A percentile compares a stretch with the other conserved stretches of the same genome.
phyloP scores from a whole-genome alignment of 2,888 invertebrate genomes.

The Lycaena phlaeas region DNA sequence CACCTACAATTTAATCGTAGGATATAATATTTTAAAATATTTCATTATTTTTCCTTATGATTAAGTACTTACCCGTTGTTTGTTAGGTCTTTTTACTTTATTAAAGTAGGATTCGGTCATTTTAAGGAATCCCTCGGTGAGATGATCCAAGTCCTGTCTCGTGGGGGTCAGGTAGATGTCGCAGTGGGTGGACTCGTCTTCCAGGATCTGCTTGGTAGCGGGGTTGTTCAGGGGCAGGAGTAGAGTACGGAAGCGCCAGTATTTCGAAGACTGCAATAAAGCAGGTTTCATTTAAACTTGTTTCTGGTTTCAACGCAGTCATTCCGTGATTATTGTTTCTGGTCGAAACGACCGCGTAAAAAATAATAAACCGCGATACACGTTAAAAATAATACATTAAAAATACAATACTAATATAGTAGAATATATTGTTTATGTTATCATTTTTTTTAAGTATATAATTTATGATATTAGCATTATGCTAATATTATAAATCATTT shows the following conservation, averaged over 20 bases:
- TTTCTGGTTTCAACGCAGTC: too few relatives aligned
- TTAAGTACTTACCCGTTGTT: constrained; percentile 83
- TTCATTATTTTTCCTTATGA: neutral
- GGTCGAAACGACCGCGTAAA: too few relatives aligned
- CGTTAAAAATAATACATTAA: too few relatives aligned
- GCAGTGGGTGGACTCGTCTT: constrained; percentile 80
- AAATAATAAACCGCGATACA: too few relatives aligned
- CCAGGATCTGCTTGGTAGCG: constrained; percentile 84
- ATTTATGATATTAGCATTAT: too few relatives aligned
- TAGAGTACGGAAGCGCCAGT: constrained; percentile 93
- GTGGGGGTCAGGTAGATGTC: constrained; percentile 86
- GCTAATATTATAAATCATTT: too few relatives aligned
- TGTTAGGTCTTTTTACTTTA: constrained; percentile 86
- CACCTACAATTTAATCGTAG: neutral
- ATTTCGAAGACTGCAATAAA: constrained; percentile 85
- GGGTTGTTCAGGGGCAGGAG: constrained; percentile 87
- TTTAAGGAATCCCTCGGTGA: constrained; percentile 82
- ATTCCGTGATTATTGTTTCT: too few relatives aligned
- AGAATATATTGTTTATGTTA: too few relatives aligned
- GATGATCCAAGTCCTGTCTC: constrained; percentile 74
- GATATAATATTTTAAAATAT: neutral
- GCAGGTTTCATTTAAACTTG: too few relatives aligned
- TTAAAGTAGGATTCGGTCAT: constrained; percentile 91
- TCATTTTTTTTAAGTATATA: too few relatives aligned
- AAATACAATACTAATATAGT: too few relatives aligned